Evolutionary conservation across 2,888 invertebrate genomes (phyloP), one percentile per base, ranked within the genome.

Genomic region (Lamellibrachia satsuma): DNA sequence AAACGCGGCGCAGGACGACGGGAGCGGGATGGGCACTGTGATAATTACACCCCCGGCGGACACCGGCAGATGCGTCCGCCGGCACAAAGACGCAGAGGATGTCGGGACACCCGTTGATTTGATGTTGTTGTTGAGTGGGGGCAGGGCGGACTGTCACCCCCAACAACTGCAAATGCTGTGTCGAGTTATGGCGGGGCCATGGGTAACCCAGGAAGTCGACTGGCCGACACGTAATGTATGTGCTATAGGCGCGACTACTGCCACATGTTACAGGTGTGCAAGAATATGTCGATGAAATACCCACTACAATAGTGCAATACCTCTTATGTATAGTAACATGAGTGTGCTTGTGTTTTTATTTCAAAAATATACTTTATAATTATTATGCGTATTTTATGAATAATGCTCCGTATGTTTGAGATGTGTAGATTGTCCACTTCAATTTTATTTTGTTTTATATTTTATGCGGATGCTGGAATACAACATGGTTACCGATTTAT

Each of bases 71-170:
- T 75, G 75, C 75, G 75, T 75, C 75, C 75, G 75, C 22, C 75
- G 75, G 22, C 75, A 75, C 75, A 75, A 75, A 75, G 75, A 22
- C 75, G 75, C 75, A 75, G 22, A 75, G 22, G n/a, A 75, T 75
- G 75, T 22, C 22, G 75, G 75, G 75, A 15, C 75, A 75, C 75
- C 75, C 75, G 75, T n/a, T 22, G 75, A n/a, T 75, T 75, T 75
- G 75, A 75, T 75, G 75, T 75, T 75, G 60, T 60, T 60, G 75
- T 75, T 75, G 75, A 75, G 75, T 75, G 75, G 75, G 75, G 75
- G 75, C 75, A 15, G 75, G 75, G 75, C 75, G 75, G 75, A 75
- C 75, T 75, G 75, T 75, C 75, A 15, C 75, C 55, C 75, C 75
- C 75, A 75, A 75, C 75, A 75, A 75, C 75, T 75, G 75, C 22